These are phyloP conservation scores for Proisotoma minuta DNA, from an alignment of 2,888 invertebrate species.

Conservation along the genomic window DNA sequence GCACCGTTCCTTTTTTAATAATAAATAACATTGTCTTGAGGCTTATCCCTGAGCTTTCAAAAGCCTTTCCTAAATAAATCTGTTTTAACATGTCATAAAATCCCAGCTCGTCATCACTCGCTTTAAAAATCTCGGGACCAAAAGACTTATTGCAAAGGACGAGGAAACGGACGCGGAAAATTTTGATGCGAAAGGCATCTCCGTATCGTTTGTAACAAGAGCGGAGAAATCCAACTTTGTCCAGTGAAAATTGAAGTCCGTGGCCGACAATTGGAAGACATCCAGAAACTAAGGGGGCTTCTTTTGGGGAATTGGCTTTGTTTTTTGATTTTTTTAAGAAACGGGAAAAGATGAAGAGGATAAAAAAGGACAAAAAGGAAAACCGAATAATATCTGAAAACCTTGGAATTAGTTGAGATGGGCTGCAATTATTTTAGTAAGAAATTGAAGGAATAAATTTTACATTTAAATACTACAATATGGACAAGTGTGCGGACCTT, in stretches of 20 bases:
- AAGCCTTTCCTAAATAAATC: conserved; percentile 3
- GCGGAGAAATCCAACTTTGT: conserved; percentile 1
- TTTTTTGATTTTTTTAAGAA: too few species aligned
- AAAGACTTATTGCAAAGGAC: background rate
- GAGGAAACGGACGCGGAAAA: background rate
- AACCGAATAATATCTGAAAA: too few species aligned
- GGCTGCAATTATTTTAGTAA: too few species aligned
- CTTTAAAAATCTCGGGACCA: conserved; percentile 2
- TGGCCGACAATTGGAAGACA: conserved; percentile 9
- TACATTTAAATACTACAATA: too few species aligned
- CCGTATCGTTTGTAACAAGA: background rate
- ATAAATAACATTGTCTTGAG: background rate
- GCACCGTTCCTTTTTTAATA: background rate
- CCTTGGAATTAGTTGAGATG: too few species aligned
- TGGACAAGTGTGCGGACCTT: too few species aligned
- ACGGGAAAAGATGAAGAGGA: too few species aligned
- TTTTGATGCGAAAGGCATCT: background rate
- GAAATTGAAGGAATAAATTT: too few species aligned
- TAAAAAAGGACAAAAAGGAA: too few species aligned
- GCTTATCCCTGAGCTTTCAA: background rate
- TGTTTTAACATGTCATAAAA: background rate
- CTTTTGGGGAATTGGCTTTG: background rate
- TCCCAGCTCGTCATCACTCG: background rate
- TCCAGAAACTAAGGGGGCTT: background rate
- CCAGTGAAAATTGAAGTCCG: background rate